phyloP scores from a whole-genome alignment of 35 echinoderm and acorn worm species.

The Patiria miniata region DNA sequence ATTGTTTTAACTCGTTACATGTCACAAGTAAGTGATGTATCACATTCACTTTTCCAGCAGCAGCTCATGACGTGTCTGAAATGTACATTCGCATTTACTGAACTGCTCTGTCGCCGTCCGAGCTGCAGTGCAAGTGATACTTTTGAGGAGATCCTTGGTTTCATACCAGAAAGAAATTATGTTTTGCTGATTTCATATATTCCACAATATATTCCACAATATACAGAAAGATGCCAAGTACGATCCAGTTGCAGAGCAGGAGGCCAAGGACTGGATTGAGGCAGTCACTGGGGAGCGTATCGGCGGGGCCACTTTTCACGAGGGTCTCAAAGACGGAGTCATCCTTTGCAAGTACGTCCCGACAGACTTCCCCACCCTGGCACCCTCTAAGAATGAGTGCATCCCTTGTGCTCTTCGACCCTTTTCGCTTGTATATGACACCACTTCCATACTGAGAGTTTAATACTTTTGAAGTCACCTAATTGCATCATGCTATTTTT shows the following conservation, averaged over 20 bases:
- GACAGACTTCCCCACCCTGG: neutral
- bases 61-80: no score
- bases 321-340: neutral
- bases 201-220: no score
- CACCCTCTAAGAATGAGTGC: neutral
- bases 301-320: neutral
- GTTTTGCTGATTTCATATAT: no score
- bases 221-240: neutral
- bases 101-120: no score
- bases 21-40: no score
- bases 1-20: no score
- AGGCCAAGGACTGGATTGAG: neutral
- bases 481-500: neutral
- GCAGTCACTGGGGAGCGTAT: neutral
- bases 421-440: neutral
- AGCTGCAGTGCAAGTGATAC: no score
- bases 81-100: no score
- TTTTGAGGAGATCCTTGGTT: no score
- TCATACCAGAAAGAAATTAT: no score
- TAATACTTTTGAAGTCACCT: neutral
- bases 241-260: neutral
- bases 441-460: neutral
- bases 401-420: neutral
- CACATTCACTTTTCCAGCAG: no score
- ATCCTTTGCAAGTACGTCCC: conserved; percentile 8